Conservation (phyloP, 2,797 vertebrate genomes). For the Sylvilagus floridanus region DNA sequence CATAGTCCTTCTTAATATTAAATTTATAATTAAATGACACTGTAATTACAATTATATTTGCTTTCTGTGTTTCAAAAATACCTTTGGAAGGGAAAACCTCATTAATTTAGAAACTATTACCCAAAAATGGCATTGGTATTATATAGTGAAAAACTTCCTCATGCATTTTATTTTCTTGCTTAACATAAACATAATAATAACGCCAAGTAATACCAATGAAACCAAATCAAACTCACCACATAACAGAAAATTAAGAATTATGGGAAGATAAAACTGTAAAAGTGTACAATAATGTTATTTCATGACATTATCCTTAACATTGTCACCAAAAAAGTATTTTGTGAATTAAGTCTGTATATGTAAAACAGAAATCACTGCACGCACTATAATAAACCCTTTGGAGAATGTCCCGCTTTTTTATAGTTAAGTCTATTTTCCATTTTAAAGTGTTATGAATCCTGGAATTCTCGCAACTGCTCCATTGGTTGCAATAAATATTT, state of each 20-base stretch:
- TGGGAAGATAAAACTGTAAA: not conserved
- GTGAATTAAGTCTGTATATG: not conserved
- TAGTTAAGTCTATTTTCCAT: not conserved
- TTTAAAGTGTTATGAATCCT: conserved; percentile 27
- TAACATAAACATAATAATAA: conserved; percentile 45
- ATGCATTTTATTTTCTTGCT: conserved; percentile 39
- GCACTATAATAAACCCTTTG: not conserved
- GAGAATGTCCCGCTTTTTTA: not conserved
- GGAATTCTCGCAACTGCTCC: not conserved
- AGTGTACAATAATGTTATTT: not conserved
- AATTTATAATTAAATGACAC: conserved; percentile 55
- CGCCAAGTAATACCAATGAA: not conserved
- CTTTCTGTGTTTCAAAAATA: conserved; percentile 46
- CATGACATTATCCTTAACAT: not conserved
- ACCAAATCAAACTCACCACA: not conserved
- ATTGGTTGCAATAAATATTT: not conserved
- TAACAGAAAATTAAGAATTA: conserved; percentile 44
- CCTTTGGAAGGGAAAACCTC: not conserved
- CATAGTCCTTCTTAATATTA: conserved; percentile 51
- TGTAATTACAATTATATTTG: conserved; percentile 55
- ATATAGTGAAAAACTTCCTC: conserved; percentile 34
- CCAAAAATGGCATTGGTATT: conserved; percentile 25
- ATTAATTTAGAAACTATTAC: conserved; percentile 51
- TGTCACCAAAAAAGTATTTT: conserved; percentile 9
- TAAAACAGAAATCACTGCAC: not conserved